Conservation (phyloP, 1,140 invertebrate species). For the Oncopodura yosiiana region DNA sequence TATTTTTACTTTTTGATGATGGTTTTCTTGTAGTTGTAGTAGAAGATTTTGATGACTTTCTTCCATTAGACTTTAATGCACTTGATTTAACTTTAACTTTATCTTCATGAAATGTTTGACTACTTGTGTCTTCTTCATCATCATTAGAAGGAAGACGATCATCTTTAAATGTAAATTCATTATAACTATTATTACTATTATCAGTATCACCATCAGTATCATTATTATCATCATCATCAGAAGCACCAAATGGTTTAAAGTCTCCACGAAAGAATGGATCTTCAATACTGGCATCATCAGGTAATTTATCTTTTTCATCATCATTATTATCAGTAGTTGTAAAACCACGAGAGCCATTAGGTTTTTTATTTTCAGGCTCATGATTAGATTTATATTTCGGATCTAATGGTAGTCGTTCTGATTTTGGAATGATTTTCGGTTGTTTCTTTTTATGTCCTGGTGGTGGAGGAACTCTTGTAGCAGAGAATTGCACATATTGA, state of each 20-base stretch:
- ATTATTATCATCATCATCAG: neutral
- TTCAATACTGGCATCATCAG: too few species aligned
- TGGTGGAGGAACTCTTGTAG: conserved; percentile 12
- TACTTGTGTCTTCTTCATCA: conserved; percentile 11
- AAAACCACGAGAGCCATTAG: neutral
- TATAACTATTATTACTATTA: too few species aligned
- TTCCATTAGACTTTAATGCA: too few species aligned
- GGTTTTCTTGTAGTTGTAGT: too few species aligned
- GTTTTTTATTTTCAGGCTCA: neutral
- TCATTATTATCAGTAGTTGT: neutral
- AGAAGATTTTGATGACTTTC: too few species aligned
- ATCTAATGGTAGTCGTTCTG: neutral
- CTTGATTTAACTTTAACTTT: too few species aligned
- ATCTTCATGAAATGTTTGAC: conserved; percentile 17
- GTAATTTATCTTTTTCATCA: neutral
- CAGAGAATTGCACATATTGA: conserved; percentile 20
- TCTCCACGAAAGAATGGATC: too few species aligned
- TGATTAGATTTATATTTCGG: neutral
- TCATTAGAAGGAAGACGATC: neutral
- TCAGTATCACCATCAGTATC: neutral
- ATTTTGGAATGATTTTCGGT: conserved; percentile 17
- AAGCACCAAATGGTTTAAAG: too few species aligned
- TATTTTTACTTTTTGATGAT: too few species aligned
- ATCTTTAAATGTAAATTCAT: too few species aligned
- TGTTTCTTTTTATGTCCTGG: conserved; percentile 15